These are phyloP conservation scores for Chironex yamaguchii DNA, from an alignment of 30 jellyfish, hydroid and myxozoan species.

Conservation along the genomic window DNA sequence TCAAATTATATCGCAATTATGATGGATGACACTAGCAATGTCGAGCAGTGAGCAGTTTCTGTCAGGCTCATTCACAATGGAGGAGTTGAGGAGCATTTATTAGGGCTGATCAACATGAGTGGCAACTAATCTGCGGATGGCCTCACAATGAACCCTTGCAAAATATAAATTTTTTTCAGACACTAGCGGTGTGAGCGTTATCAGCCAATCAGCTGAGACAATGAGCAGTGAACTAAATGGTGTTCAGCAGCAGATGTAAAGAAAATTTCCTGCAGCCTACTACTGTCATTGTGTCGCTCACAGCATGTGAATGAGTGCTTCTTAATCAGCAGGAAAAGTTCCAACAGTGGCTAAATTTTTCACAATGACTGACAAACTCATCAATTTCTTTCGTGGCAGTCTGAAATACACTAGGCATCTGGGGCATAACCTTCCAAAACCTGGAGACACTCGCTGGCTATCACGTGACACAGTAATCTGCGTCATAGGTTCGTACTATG, in stretches of 20 bases:
- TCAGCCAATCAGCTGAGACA: constrained; percentile 59
- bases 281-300: constrained; percentile 35
- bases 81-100: constrained; percentile 32
- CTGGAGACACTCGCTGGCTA: constrained; percentile 34
- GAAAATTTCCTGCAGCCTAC: constrained; percentile 34
- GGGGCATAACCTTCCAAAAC: constrained; percentile 35
- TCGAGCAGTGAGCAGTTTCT: constrained; percentile 57
- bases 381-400: constrained; percentile 22
- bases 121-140: constrained; percentile 54
- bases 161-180: constrained; percentile 23
- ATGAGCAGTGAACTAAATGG: constrained; percentile 61
- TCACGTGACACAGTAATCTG: constrained; percentile 18
- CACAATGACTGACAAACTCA: constrained; percentile 7
- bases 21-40: constrained; percentile 71
- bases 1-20: constrained; percentile 25
- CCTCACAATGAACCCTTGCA: constrained; percentile 26
- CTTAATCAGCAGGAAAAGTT: constrained; percentile 1
- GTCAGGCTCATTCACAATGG: constrained; percentile 50
- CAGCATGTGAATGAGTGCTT: constrained; percentile 36
- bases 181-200: constrained; percentile 7
- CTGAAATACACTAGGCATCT: constrained; percentile 2
- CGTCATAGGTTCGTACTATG: neutral
- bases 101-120: constrained; percentile 41
- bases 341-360: constrained; percentile 24
- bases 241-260: constrained; percentile 48